These are phyloP conservation scores for Catharus minimus DNA, from an alignment of 2,113 vertebrate species.

Conservation along the genomic window DNA sequence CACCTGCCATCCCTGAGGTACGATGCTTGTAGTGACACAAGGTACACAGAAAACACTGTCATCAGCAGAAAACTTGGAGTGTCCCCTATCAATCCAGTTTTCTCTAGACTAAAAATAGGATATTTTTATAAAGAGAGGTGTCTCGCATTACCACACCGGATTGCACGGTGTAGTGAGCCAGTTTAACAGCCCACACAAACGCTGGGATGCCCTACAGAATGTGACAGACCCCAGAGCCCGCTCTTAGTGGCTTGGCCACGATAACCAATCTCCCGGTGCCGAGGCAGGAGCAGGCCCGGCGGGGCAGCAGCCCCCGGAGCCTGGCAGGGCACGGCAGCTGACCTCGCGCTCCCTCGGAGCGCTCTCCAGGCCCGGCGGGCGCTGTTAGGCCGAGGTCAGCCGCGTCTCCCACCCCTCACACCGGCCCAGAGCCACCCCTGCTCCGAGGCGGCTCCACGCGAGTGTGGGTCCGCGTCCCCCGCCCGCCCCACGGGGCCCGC, in stretches of 20 bases:
- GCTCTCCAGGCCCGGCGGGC: neutral
- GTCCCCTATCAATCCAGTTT: neutral
- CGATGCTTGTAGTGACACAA: neutral
- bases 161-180: neutral
- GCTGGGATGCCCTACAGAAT: neutral
- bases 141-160: neutral
- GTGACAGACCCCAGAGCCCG: neutral
- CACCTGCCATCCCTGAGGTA: neutral
- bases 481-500: neutral
- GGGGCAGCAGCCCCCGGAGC: neutral
- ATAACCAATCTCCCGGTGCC: too few relatives aligned
- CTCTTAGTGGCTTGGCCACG: neutral
- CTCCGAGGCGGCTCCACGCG: neutral
- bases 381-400: neutral
- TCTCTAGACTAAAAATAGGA: neutral
- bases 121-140: neutral
- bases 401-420: neutral
- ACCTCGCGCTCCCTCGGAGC: fast-evolving
- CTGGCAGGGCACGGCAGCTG: neutral
- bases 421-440: neutral
- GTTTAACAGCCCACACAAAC: neutral
- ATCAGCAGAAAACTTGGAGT: neutral
- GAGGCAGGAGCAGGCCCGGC: neutral
- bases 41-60: neutral
- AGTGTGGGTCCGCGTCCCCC: fast-evolving